Evolutionary conservation across 1,140 invertebrate species (phyloP).

Genomic region (Neodiprion lecontei): DNA sequence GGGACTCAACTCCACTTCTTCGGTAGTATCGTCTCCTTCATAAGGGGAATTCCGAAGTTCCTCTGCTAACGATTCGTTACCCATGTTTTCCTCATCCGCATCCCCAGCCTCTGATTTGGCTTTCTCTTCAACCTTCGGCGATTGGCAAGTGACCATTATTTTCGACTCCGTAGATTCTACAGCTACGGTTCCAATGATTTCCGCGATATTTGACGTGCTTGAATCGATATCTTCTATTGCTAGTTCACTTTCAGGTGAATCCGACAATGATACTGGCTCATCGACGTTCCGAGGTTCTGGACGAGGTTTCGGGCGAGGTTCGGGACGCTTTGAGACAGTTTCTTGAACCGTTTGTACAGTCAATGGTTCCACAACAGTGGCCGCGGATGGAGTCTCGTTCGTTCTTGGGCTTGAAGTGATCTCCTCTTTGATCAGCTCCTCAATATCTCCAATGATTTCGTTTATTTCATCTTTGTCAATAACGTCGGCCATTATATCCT

Average conservation of each 20-base stretch:
- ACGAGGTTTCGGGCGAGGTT: constrained; percentile 23
- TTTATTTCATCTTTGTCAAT: constrained; percentile 61
- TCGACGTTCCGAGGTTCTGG: constrained; percentile 38
- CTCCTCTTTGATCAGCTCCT: constrained; percentile 59
- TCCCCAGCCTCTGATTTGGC: constrained; percentile 29
- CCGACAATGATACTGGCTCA: constrained; percentile 40
- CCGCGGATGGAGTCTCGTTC: constrained; percentile 26
- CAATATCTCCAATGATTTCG: constrained; percentile 60
- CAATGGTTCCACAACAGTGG: constrained; percentile 30
- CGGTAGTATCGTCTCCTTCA: neutral
- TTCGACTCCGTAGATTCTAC: constrained; percentile 43
- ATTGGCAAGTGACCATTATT: constrained; percentile 34
- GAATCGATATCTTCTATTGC: constrained; percentile 57
- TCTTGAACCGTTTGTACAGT: constrained; percentile 31
- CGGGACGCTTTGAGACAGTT: constrained; percentile 31
- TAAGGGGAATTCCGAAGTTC: neutral
- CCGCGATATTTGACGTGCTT: constrained; percentile 54
- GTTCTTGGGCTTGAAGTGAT: constrained; percentile 52
- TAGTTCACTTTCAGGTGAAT: constrained; percentile 51
- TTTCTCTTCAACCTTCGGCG: constrained; percentile 29
- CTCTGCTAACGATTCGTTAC: constrained; percentile 16
- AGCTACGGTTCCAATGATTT: constrained; percentile 55
- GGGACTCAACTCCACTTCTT: neutral
- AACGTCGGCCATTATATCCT: constrained; percentile 54
- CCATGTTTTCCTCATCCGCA: constrained; percentile 20